Conservation (phyloP, 2,888 invertebrate genomes). For the Agrotis segetum region DNA sequence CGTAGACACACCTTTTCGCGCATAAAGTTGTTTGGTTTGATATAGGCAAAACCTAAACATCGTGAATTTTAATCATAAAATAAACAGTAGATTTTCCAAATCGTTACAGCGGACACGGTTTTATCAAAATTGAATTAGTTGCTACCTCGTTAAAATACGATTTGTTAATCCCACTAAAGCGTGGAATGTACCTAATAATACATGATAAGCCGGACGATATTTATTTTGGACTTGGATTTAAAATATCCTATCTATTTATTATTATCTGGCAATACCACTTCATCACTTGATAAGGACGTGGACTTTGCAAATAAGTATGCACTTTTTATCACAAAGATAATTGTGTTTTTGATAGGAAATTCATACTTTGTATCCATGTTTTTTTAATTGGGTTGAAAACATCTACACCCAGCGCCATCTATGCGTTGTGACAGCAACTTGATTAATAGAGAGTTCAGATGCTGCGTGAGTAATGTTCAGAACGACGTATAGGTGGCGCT, state of each 20-base stretch:
- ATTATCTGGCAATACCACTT: not conserved
- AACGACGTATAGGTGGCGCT: constrained; percentile 28
- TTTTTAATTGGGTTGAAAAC: not conserved
- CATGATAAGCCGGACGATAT: not conserved
- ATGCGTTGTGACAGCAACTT: not conserved
- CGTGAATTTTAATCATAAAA: not conserved
- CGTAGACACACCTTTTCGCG: not conserved
- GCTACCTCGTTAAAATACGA: constrained; percentile 14
- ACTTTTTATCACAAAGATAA: constrained; percentile 15
- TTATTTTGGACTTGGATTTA: not conserved
- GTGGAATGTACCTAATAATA: constrained; percentile 9
- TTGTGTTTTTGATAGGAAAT: not conserved
- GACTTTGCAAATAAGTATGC: constrained; percentile 5
- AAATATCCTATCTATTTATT: not conserved
- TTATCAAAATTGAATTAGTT: constrained; percentile 23
- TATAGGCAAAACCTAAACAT: not conserved
- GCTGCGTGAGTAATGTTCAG: not conserved
- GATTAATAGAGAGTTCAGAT: not conserved
- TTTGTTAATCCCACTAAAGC: constrained; percentile 17
- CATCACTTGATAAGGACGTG: not conserved
- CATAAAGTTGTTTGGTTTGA: not conserved
- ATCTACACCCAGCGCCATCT: constrained; percentile 30
- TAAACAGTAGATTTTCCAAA: constrained; percentile 6
- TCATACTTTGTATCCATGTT: not conserved
- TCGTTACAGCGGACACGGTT: not conserved